Evolutionary conservation across 1,140 invertebrate genomes (phyloP).

Genomic region (Temnothorax nylanderi): DNA sequence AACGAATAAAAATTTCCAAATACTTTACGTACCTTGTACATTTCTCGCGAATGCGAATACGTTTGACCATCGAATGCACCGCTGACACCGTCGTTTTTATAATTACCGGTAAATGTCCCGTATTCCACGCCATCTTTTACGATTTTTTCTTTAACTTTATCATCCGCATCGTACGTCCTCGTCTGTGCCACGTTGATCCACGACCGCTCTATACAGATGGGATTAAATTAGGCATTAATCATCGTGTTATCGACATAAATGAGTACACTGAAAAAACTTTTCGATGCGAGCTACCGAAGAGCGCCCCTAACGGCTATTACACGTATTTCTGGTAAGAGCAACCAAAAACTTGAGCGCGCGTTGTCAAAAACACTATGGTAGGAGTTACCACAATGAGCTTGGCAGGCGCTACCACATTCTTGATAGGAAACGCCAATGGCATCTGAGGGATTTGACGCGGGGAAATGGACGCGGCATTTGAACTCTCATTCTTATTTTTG

Average conservation of each 20-base stretch:
- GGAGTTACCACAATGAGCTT: too few relatives aligned
- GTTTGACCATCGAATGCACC: slow-evolving; percentile 91
- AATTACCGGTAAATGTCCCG: slow-evolving; percentile 89
- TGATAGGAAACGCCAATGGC: too few relatives aligned
- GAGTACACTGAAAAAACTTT: not conserved
- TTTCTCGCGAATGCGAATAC: slow-evolving; percentile 90
- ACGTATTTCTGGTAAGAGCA: too few relatives aligned
- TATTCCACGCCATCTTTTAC: slow-evolving; percentile 78
- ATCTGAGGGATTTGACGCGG: not conserved
- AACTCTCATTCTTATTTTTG: too few relatives aligned
- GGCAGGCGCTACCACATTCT: too few relatives aligned
- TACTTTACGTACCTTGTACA: slow-evolving; percentile 86
- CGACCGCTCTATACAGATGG: slow-evolving; percentile 13
- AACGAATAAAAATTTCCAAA: slow-evolving; percentile 33
- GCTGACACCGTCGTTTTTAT: slow-evolving; percentile 91
- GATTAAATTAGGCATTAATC: slow-evolving; percentile 7
- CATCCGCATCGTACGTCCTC: not conserved
- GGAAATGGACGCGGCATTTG: too few relatives aligned
- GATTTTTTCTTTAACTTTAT: slow-evolving; percentile 18
- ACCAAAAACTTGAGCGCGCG: too few relatives aligned
- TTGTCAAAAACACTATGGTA: too few relatives aligned
- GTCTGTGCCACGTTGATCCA: not conserved
- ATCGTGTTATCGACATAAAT: not conserved
- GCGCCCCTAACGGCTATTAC: too few relatives aligned
- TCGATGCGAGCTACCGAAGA: too few relatives aligned